Evolutionary conservation across 2,797 vertebrate genomes (phyloP), one percentile per base, ranked within the genome.

Genomic region (Rhadinocentrus ornatus): DNA sequence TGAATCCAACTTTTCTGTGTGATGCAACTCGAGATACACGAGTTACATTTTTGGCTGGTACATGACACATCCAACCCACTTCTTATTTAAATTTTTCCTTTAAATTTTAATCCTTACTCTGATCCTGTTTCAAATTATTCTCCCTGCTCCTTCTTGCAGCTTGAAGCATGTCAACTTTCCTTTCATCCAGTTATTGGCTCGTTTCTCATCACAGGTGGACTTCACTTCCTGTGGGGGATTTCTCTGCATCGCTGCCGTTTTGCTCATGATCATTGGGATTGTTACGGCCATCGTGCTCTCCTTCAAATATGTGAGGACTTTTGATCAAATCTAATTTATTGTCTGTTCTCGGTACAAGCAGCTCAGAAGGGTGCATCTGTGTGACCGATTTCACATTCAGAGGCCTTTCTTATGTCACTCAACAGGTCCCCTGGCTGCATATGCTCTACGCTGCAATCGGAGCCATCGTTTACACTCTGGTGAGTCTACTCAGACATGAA

Each of bases 361-460:
- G 74, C 75, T 62, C 72, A 22, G 66, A 29, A 29, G 73, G 62
- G 70, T 66, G 66, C 20, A 60, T 71, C 53, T 66, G 66, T 65
- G 70, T 22, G 71, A 61, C 77, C 69, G 53, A 76, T 76, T 86
- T 73, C 54, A 71, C 73, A 85, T 73, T 86, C 64, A 80, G 35
- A 66, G 59, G 72, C 70, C 69, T 81, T 81, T 89, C 77, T 85
- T 67, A 18, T 75, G 77, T 82, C 76, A 52, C 78, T 1, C 12
- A 1, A 3, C 91, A 99, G 98, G 81, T 99, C 20, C 90, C 93
- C 6, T 99, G 97, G 97, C 95, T 98, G 22, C 96, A 99, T 61
- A 99, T 99, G 97, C 83, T 99, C 60, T 98, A 97, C 0, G 96
- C 96, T 0, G 96, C 95, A 73, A 92, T 97, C 0, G 97, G 96